Conservation (phyloP, 2,888 invertebrate genomes). For the Phoronis australis region DNA sequence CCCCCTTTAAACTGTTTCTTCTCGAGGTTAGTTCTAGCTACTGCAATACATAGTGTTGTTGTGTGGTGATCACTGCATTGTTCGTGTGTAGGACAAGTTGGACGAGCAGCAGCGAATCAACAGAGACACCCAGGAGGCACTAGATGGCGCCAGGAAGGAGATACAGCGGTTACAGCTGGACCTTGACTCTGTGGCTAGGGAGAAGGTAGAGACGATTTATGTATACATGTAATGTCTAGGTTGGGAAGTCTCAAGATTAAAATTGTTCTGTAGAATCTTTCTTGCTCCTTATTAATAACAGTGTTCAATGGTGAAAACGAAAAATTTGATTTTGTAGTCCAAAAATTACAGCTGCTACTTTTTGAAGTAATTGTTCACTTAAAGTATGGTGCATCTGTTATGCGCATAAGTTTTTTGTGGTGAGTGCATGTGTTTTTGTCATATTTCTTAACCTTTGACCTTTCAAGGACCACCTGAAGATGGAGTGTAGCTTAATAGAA, state of each 20-base stretch:
- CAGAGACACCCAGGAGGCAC: constrained; percentile 26
- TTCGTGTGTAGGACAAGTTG: constrained; percentile 21
- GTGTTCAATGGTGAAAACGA: background rate
- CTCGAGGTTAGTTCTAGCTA: background rate
- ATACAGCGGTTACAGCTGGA: constrained; percentile 31
- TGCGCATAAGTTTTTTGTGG: no score
- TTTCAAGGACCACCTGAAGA: constrained; percentile 41
- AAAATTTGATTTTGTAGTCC: background rate
- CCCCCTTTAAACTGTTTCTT: no score
- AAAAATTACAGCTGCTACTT: background rate
- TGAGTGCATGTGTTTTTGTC: no score
- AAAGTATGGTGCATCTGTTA: no score
- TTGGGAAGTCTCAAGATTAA: no score
- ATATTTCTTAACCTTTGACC: background rate
- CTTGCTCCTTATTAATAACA: background rate
- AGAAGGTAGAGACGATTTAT: constrained; percentile 27
- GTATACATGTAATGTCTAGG: background rate
- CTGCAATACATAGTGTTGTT: background rate
- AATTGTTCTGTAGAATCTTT: no score
- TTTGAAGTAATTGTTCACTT: no score
- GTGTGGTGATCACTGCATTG: constrained; percentile 1
- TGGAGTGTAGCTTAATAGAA: constrained; percentile 45
- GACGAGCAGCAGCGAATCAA: constrained; percentile 26
- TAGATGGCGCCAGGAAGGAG: constrained; percentile 21
- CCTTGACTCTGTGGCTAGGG: constrained; percentile 32